These are phyloP conservation scores for Atrichornis clamosus DNA, from an alignment of 2,113 vertebrate species.

Conservation along the genomic window DNA sequence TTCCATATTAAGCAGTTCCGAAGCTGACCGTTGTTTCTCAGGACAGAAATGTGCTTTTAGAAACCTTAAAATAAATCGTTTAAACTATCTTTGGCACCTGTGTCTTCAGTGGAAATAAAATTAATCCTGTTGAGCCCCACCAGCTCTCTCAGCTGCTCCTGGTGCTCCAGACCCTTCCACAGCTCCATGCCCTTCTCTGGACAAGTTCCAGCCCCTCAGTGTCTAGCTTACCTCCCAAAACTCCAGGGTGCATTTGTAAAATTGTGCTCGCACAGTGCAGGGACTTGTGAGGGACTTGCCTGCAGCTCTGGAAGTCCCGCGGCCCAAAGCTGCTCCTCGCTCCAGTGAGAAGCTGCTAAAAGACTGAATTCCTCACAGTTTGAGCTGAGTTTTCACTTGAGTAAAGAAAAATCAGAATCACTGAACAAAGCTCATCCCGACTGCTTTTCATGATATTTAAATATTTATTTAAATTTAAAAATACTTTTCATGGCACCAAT, in stretches of 20 bases:
- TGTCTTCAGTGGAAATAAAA: neutral
- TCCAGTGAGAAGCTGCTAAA: neutral
- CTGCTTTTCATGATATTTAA: conserved; percentile 69
- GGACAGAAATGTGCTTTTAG: neutral
- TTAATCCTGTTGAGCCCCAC: neutral
- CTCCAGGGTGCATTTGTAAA: neutral
- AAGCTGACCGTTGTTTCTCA: neutral
- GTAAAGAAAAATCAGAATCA: neutral
- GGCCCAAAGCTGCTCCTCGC: neutral
- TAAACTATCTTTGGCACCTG: neutral
- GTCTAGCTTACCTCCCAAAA: neutral
- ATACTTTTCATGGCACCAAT: conserved; percentile 82
- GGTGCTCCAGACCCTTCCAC: neutral
- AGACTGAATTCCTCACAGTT: neutral
- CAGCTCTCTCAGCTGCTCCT: neutral
- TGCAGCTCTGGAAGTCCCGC: neutral
- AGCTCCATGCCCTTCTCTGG: neutral
- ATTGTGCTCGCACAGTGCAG: neutral
- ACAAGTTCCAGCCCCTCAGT: neutral
- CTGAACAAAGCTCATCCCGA: neutral
- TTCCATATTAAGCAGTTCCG: fast-evolving
- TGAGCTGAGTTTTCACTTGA: neutral
- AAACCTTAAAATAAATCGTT: neutral
- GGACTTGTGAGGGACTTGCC: neutral
- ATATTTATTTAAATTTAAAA: conserved; percentile 84